A percentile compares a stretch with the other conserved stretches of the same genome.
Conservation (phyloP, 2,888 invertebrate species). For the Crocallis elinguaria region DNA sequence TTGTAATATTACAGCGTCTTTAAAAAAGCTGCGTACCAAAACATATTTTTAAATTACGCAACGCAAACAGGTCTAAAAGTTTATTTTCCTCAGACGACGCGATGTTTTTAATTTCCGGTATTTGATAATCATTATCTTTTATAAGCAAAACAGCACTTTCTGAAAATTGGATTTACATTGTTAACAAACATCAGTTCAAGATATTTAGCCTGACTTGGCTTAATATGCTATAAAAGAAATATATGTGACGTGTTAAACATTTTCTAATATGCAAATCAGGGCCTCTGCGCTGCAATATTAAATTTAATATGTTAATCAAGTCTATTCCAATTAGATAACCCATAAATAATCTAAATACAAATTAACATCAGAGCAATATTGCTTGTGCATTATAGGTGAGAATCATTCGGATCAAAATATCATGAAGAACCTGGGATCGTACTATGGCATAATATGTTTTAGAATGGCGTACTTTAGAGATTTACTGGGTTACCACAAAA, state of each 20-base stretch:
- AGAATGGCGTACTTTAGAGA: too few species aligned
- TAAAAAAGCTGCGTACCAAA: neutral
- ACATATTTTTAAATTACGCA: slow-evolving; percentile 7
- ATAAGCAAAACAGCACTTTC: slow-evolving; percentile 20
- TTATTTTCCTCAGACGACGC: slow-evolving; percentile 10
- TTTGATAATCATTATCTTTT: slow-evolving; percentile 22
- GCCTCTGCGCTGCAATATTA: slow-evolving; percentile 8
- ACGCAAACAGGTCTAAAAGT: slow-evolving; percentile 10
- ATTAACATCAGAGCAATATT: slow-evolving; percentile 15
- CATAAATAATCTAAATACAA: slow-evolving; percentile 29
- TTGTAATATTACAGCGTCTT: neutral
- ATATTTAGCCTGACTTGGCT: slow-evolving; percentile 14
- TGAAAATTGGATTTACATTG: slow-evolving; percentile 24
- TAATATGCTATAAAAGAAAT: slow-evolving; percentile 30
- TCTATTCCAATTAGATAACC: slow-evolving; percentile 35
- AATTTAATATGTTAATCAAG: slow-evolving; percentile 34
- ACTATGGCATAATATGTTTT: too few species aligned
- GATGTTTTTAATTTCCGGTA: slow-evolving; percentile 25
- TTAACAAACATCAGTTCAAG: slow-evolving; percentile 9
- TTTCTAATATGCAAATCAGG: slow-evolving; percentile 25
- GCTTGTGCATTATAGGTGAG: slow-evolving; percentile 13
- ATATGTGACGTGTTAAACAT: slow-evolving; percentile 23
- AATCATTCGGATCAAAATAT: too few species aligned
- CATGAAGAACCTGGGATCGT: too few species aligned
- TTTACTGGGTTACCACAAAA: too few species aligned